These are phyloP conservation scores for Enteromius argenteus DNA, from an alignment of 2,797 vertebrate genomes.

Conservation along the genomic window DNA sequence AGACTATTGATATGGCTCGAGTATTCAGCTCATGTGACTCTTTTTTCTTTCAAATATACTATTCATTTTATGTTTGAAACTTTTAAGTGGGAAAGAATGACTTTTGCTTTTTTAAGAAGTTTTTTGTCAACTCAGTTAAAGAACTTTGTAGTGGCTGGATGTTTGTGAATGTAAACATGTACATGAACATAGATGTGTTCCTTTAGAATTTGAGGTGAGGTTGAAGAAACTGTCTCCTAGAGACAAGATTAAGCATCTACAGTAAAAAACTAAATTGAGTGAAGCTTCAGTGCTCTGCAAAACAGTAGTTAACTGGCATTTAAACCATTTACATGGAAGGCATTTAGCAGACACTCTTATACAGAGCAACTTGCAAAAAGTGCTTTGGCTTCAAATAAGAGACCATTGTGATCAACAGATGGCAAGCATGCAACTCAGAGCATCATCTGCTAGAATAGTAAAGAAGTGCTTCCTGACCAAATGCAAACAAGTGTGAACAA, in stretches of 20 bases:
- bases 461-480: not conserved
- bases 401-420: constrained; percentile 10
- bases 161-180: constrained; percentile 4
- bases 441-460: not conserved
- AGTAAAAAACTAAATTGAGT: constrained; percentile 19
- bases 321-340: not conserved
- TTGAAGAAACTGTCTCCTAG: constrained; percentile 13
- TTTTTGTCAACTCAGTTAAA: not conserved
- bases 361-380: not conserved
- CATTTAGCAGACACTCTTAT: constrained; percentile 12
- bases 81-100: not conserved
- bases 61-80: not conserved
- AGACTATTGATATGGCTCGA: not conserved
- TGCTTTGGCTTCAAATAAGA: constrained; percentile 18
- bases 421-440: not conserved
- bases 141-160: not conserved
- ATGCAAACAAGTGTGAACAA: not conserved
- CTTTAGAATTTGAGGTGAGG: not conserved
- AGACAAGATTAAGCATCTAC: constrained; percentile 26
- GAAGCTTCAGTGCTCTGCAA: not conserved
- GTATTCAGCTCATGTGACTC: not conserved
- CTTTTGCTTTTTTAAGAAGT: not conserved
- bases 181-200: not conserved
- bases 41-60: not conserved
- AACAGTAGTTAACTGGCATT: constrained; percentile 21